Evolutionary conservation across 2,113 vertebrate species (phyloP), one percentile per base, ranked within the genome.

Genomic region (Propithecus coquereli): DNA sequence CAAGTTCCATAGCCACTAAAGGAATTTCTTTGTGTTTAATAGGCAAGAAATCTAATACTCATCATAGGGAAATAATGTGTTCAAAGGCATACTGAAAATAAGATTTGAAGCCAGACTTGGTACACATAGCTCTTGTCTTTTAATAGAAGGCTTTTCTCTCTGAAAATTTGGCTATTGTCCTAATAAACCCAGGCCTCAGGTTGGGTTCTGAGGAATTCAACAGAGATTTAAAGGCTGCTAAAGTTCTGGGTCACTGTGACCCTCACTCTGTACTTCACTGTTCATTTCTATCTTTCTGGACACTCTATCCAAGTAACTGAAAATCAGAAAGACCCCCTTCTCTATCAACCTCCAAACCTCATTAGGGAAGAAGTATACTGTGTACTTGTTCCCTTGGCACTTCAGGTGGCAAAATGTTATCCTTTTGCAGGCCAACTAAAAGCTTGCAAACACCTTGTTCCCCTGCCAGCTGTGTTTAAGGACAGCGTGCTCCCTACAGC

Each of bases 401-500:
- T 77, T 96, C 11, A 57, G 47, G 82, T 93, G 50, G 61, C 37
- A 92, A 96, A 92, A 73, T 91, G 91, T 89, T 34, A 95, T 92
- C 30, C 43, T 91, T 93, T 94, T 12, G 32, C 50, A 91, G 61
- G 37, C 40, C 91, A 89, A 86, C 94, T 96, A 96, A 73, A 94
- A 95, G 27, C 23, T 96, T 90, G 20, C 22, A 70, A 94, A 47
- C 32, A 88, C 3, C 32, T 86, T 85, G 59, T 63, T 90, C 40
- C 13, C 40, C 25, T 89, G 32, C 59, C 54, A 96, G 50, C 59
- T 92, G 20, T 86, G 57, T 93, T 89, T 81, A 82, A 88, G 52
- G 81, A 90, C 57, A 96, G 4, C 40, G 25, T 91, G 50, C 27
- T 70, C 63, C 14, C 23, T 80, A 79, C 90, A 30, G 81, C 37